Evolutionary conservation across 2,888 invertebrate species (phyloP), one percentile per base, ranked within the genome.

Genomic region (Cactoblastis cactorum): DNA sequence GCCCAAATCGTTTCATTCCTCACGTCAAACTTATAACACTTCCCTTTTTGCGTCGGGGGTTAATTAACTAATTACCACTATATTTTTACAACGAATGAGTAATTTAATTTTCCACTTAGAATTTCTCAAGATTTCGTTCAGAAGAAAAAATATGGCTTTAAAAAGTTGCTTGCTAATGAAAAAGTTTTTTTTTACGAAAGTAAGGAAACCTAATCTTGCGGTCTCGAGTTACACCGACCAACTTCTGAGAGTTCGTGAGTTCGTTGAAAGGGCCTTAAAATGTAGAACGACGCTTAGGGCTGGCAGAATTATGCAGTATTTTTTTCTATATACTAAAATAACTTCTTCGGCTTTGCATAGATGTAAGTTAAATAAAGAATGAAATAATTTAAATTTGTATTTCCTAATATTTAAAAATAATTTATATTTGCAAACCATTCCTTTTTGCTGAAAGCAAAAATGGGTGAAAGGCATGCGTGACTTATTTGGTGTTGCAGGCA

Each of bases 171-270:
- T 37, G 3, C 17, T 37, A 41, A 41, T 41, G 39, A 41, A 41
- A 41, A 41, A 37, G 37, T 37, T 37, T 17, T 17, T 37, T 17
- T 15, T 17, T 15, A 5, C n/a, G 17, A n/a, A 41, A 22, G n/a
- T 22, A 41, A 22, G 37, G 17, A 38, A 15, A 35, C 35, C 24
- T 43, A 24, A 43, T 43, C 14, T 28, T 28, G 41, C 37, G 37
- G 37, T 1, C 9, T 2, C 1, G 6, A 28, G 41, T 15, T 22
- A 35, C 14, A 37, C 9, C 37, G 37, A 1, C 35, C 6, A 41
- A 43, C 12, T 43, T 28, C n/a, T 24, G 28, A 43, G 28, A 9
- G 41, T 43, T 28, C 41, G 8, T 43, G 28, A 9, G 41, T 43
- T 28, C 41, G 8, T 43, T 43, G 3, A 14, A 24, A 43, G 28